Conservation (phyloP, 1,140 invertebrate genomes). For the Nasonia vitripennis region DNA sequence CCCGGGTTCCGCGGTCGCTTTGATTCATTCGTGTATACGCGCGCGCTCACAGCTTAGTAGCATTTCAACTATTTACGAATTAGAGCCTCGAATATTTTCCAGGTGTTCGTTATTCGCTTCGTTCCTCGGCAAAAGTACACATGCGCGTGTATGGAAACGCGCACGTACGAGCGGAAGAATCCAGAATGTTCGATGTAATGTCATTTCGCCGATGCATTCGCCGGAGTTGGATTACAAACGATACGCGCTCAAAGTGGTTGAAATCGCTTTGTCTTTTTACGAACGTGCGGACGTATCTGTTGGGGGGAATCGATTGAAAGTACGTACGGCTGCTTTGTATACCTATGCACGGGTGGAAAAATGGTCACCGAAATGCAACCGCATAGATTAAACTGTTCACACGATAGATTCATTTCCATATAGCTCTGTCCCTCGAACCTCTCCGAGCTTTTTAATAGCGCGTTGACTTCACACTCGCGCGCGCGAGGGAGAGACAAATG, state of each 20-base stretch:
- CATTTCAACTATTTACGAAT: conserved; percentile 65
- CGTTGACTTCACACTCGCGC: background rate
- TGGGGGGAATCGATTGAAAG: background rate
- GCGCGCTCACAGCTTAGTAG: conserved; percentile 58
- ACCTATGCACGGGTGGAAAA: no score
- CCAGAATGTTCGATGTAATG: conserved; percentile 43
- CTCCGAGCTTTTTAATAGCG: background rate
- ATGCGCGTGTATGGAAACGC: background rate
- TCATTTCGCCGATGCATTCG: conserved; percentile 27
- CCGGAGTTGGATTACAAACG: conserved; percentile 30
- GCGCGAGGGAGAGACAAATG: background rate
- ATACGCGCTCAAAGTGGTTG: conserved; percentile 22
- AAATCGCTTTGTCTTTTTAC: conserved; percentile 23
- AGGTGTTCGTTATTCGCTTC: conserved; percentile 34
- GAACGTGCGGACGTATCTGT: no score
- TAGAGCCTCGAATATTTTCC: conserved; percentile 49
- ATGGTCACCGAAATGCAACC: background rate
- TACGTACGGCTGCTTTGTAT: no score
- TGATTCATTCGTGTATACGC: conserved; percentile 58
- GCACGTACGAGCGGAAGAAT: background rate
- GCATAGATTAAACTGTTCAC: background rate
- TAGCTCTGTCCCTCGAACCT: background rate
- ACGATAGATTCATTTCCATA: background rate
- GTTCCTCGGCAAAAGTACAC: background rate
- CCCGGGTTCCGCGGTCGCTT: conserved; percentile 66